Conservation (phyloP, 1,140 invertebrate genomes). For the Pinna nobilis region DNA sequence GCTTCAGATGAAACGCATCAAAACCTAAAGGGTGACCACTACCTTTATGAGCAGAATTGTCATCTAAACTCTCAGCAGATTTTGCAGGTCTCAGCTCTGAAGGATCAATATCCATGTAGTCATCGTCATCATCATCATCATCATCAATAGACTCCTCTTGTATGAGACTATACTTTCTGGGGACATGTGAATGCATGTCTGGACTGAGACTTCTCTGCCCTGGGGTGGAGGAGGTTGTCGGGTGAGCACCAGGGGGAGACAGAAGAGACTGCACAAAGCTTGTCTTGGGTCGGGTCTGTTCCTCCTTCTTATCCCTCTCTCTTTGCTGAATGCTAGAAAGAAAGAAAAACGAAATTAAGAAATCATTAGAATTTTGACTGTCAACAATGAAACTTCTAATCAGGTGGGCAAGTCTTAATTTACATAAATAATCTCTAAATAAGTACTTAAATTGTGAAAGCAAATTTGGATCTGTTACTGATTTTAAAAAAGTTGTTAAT, state of each 20-base stretch:
- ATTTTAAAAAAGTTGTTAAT: too few species aligned
- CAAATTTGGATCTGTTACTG: too few species aligned
- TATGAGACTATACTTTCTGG: constrained; percentile 68
- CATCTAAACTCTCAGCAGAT: constrained; percentile 66
- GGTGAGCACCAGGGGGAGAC: constrained; percentile 78
- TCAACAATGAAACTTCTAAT: not conserved
- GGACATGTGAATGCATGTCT: constrained; percentile 1
- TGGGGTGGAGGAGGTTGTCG: constrained; percentile 46
- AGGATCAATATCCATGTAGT: constrained; percentile 56
- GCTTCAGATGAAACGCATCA: constrained; percentile 51
- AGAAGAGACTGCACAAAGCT: constrained; percentile 76
- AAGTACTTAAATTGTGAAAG: too few species aligned
- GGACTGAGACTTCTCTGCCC: constrained; percentile 31
- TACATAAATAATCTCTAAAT: too few species aligned
- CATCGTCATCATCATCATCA: constrained; percentile 54
- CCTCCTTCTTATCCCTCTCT: constrained; percentile 32
- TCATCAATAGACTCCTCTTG: constrained; percentile 67
- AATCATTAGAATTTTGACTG: not conserved
- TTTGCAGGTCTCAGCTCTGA: constrained; percentile 55
- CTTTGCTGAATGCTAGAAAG: too few species aligned
- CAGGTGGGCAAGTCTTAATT: too few species aligned
- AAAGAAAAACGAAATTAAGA: not conserved
- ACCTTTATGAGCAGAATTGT: constrained; percentile 63
- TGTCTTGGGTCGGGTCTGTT: constrained; percentile 34
- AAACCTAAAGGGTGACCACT: not conserved